Evolutionary conservation across 1,140 invertebrate species (phyloP), one percentile per base, ranked within the genome.

Genomic region (Heliconius congener): DNA sequence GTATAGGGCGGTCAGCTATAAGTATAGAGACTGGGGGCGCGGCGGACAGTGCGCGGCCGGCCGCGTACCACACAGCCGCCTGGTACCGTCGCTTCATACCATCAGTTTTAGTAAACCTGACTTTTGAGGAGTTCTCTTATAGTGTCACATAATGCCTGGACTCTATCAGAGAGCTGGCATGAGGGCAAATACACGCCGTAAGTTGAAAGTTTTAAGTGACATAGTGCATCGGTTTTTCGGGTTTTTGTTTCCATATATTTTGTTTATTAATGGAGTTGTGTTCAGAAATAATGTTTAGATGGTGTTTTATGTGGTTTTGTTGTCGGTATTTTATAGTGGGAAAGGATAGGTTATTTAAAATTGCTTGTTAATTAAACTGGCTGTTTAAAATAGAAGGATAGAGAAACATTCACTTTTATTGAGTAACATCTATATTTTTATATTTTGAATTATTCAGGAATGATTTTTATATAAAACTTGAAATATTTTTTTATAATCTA

Each of bases 11-110:
- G 88, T 87, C 88, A 90, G 74, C 82, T 92, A 93, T 91, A 92
- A 92, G 90, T 89, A 88, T 86, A 79, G 87, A 88, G 78, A 80
- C 85, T 46, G 34, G 84, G 82, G 85, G 82, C 75, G 86, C 85
- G 83, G 82, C 85, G 91, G 91, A 88, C 92, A 94, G 92, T 94
- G 85, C 83, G 86, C 89, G 89, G 84, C 85, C 90, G 90, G 90
- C 89, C 89, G 92, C 86, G 86, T 89, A 87, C 86, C 89, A 87
- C 85, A 86, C 86, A 88, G 89, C 91, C 81, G 89, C 87, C 90
- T 90, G 89, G 87, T 83, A 90, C 91, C 83, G 88, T 76, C 19
- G 19, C n/a, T 9, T 57, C 13, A 57, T 57, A 66, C 60, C 23
- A 66, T 66, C n/a, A n/a, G 19, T n/a, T n/a, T 19, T 88, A 89